These are phyloP conservation scores for Aphelenchoides bicaudatus DNA, from an alignment of 2,888 invertebrate genomes.

Conservation along the genomic window DNA sequence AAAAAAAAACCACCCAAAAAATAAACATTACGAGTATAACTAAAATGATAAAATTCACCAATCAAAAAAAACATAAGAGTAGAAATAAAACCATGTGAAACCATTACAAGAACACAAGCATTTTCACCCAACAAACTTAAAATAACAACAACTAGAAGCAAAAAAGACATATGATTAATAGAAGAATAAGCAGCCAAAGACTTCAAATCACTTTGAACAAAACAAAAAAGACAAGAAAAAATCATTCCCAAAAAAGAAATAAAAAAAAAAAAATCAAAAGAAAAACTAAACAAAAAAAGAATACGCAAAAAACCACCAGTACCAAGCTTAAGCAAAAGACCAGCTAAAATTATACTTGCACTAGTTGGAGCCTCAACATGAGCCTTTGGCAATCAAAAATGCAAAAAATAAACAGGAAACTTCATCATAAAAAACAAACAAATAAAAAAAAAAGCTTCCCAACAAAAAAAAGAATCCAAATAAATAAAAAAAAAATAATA, in stretches of 20 bases:
- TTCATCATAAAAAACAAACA: conserved; percentile 67
- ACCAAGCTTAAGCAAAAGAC: conserved; percentile 45
- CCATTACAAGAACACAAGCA: conserved; percentile 49
- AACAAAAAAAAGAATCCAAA: conserved; percentile 21
- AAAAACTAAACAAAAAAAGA: conserved; percentile 40
- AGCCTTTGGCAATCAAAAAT: conserved; percentile 62
- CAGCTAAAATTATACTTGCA: conserved; percentile 48
- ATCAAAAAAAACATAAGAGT: conserved; percentile 38
- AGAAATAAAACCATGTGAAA: conserved; percentile 46
- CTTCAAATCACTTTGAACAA: conserved; percentile 18
- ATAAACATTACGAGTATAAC: conserved; percentile 67
- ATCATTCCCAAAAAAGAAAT: conserved; percentile 31
- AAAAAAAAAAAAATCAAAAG: conserved; percentile 46
- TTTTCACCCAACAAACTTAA: conserved; percentile 35
- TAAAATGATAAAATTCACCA: conserved; percentile 45
- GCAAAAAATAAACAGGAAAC: conserved; percentile 70
- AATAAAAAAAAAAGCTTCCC: conserved; percentile 46
- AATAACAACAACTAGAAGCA: conserved; percentile 19
- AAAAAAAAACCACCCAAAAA: conserved; percentile 74
- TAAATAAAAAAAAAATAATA: conserved; percentile 41
- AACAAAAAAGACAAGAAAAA: conserved; percentile 27
- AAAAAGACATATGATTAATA: conserved; percentile 25
- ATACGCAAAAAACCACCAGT: conserved; percentile 46
- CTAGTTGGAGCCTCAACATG: conserved; percentile 51
- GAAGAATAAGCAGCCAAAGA: conserved; percentile 24